A percentile compares a stretch with the other conserved stretches of the same genome.
Evolutionary conservation across 2,888 invertebrate genomes (phyloP).

Genomic region (Hydropsyche betteni): DNA sequence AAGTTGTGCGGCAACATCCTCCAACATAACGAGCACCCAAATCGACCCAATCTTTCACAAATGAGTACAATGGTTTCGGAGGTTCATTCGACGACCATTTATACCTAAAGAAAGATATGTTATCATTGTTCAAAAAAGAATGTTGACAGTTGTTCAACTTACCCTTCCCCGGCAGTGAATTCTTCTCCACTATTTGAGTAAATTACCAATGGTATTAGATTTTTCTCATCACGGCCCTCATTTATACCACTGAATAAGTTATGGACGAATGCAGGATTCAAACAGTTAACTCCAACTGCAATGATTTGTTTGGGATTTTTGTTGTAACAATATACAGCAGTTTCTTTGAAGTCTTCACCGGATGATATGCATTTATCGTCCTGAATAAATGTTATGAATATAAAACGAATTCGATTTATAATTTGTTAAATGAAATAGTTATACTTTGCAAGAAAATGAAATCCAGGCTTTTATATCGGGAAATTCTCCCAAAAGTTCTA

Average conservation of each 20-base stretch:
- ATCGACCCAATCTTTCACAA: slow-evolving; percentile 74
- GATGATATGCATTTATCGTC: slow-evolving; percentile 71
- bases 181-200: slow-evolving; percentile 86
- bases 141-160: slow-evolving; percentile 51
- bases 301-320: slow-evolving; percentile 68
- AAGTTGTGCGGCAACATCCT: slow-evolving; percentile 83
- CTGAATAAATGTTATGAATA: slow-evolving; percentile 56
- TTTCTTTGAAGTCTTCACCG: slow-evolving; percentile 74
- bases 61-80: slow-evolving; percentile 57
- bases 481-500: slow-evolving; percentile 74
- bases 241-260: slow-evolving; percentile 69
- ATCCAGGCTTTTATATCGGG: slow-evolving; percentile 78
- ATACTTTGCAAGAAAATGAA: slow-evolving; percentile 78
- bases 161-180: slow-evolving; percentile 66
- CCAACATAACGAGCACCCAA: slow-evolving; percentile 78
- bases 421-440: background rate
- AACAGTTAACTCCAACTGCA: slow-evolving; percentile 84
- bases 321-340: slow-evolving; percentile 67
- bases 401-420: slow-evolving; percentile 2
- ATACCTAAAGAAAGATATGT: background rate
- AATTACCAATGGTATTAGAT: slow-evolving; percentile 72
- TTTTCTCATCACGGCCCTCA: slow-evolving; percentile 58
- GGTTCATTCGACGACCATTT: background rate
- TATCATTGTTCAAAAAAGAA: background rate
- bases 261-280: slow-evolving; percentile 72